phyloP scores from a whole-genome alignment of 2,113 vertebrate species.

The Menura novaehollandiae region DNA sequence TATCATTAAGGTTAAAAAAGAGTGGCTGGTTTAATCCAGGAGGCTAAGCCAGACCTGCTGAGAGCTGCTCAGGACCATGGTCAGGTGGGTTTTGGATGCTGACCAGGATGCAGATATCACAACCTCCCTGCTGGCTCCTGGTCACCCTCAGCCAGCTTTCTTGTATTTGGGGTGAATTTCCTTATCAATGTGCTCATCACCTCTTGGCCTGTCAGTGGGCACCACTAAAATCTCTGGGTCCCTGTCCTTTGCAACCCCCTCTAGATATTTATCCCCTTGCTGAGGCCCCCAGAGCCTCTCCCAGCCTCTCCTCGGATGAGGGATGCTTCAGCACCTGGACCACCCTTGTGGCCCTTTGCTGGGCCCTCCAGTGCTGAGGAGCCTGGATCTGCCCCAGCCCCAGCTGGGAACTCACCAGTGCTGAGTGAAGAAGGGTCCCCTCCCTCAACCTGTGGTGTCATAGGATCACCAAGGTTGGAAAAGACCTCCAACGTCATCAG shows the following conservation, averaged over 20 bases:
- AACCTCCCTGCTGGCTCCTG: neutral
- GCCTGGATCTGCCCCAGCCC: neutral
- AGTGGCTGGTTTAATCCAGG: neutral
- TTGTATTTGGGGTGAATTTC: accelerated
- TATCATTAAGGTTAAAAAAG: neutral
- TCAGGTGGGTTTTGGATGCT: neutral
- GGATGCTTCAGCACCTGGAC: neutral
- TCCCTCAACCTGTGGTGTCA: neutral
- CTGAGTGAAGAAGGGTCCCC: neutral
- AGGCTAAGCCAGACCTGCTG: too few relatives aligned
- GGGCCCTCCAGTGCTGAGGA: neutral
- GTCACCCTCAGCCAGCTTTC: neutral
- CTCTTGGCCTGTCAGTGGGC: neutral
- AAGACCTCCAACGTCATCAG: neutral
- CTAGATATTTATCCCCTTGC: neutral
- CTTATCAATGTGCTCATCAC: accelerated
- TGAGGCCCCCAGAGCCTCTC: neutral
- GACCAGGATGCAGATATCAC: neutral
- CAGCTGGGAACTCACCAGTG: neutral
- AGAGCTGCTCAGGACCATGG: neutral
- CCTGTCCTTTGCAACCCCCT: neutral
- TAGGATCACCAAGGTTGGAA: neutral
- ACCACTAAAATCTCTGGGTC: neutral
- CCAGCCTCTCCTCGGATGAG: neutral
- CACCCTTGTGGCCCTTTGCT: neutral